phyloP scores from a whole-genome alignment of 1,140 invertebrate genomes.

The Pachypeltis micranthus region DNA sequence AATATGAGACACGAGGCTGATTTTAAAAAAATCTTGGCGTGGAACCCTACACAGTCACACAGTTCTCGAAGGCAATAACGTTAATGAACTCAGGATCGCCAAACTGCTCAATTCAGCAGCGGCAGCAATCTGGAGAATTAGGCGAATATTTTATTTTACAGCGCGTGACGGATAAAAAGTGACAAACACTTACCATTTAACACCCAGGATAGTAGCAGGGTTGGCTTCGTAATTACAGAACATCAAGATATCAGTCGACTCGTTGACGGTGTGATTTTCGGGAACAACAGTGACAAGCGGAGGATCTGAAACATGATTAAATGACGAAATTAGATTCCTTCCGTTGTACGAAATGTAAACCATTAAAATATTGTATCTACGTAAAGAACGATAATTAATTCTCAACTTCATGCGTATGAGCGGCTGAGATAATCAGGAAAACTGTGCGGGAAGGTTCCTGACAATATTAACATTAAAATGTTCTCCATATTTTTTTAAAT shows the following conservation, averaged over 20 bases:
- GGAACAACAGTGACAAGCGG: constrained; percentile 62
- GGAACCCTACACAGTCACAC: no score
- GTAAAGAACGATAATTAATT: background rate
- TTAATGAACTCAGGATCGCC: no score
- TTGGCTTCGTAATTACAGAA: constrained; percentile 72
- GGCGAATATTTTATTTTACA: no score
- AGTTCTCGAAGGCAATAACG: no score
- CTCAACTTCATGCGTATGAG: background rate
- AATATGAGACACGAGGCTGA: no score
- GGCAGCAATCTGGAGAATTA: no score
- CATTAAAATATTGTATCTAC: background rate
- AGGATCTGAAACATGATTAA: constrained; percentile 49
- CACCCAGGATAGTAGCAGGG: constrained; percentile 56
- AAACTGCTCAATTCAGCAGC: no score
- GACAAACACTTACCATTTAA: constrained; percentile 58
- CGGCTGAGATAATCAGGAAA: background rate
- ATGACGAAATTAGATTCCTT: background rate
- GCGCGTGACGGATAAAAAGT: no score
- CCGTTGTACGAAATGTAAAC: background rate
- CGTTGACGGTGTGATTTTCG: constrained; percentile 61
- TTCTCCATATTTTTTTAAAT: background rate
- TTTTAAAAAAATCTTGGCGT: no score
- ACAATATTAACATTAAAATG: background rate
- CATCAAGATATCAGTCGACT: constrained; percentile 57
- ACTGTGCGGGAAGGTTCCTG: background rate